Evolutionary conservation across 2,113 vertebrate genomes (phyloP).

Genomic region (Chamaea fasciata): DNA sequence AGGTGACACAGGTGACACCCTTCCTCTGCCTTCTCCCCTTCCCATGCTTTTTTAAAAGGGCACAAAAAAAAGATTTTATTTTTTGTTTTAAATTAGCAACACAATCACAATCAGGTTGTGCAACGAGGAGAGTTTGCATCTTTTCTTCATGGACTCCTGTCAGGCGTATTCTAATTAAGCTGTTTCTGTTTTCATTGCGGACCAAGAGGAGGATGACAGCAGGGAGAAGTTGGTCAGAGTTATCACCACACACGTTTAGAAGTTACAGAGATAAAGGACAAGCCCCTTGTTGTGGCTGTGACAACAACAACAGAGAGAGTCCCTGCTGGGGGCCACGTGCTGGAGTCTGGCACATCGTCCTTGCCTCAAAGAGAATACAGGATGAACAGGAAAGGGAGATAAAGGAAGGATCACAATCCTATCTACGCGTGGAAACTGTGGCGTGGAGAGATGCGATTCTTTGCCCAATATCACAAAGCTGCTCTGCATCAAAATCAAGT

Average conservation of each 20-base stretch:
- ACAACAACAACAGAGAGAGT: not conserved
- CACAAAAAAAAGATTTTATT: not conserved
- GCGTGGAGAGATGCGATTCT: not conserved
- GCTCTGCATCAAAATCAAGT: constrained; percentile 1
- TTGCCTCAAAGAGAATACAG: not conserved
- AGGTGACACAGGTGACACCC: not conserved
- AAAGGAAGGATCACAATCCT: not conserved
- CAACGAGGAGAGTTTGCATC: not conserved
- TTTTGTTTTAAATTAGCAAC: not conserved
- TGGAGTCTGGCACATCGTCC: not conserved
- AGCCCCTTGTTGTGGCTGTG: not conserved
- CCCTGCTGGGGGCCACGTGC: not conserved
- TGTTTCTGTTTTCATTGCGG: not conserved
- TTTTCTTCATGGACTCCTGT: not conserved
- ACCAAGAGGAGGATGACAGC: not conserved
- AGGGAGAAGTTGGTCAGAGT: constrained; percentile 39
- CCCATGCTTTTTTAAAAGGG: not conserved
- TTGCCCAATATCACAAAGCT: not conserved
- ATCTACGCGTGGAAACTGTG: constrained; percentile 2
- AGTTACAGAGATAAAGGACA: constrained; percentile 44
- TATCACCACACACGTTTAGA: not conserved
- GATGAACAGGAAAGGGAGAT: not conserved
- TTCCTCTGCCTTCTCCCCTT: not conserved
- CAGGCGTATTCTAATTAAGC: constrained; percentile 40
- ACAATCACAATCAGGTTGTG: not conserved